These are phyloP conservation scores for Paratrypauchen microcephalus DNA, from an alignment of 2,797 vertebrate species.

Conservation along the genomic window DNA sequence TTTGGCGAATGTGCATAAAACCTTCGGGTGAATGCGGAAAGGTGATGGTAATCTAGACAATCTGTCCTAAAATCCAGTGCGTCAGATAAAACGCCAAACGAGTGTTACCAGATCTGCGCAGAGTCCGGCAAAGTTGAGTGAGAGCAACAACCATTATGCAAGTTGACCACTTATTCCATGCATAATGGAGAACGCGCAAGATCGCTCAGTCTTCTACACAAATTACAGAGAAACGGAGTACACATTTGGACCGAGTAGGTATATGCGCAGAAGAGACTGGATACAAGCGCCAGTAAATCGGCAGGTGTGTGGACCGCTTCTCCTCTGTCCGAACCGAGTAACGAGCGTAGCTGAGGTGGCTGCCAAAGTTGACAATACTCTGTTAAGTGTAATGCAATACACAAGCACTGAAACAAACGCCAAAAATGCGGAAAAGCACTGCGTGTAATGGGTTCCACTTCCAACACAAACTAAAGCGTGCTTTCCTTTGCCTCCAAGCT, in stretches of 20 bases:
- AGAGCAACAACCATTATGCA: constrained; percentile 60
- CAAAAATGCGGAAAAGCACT: neutral
- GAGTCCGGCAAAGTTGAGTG: constrained; percentile 42
- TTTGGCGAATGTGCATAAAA: constrained; percentile 16
- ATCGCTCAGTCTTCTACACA: constrained; percentile 1
- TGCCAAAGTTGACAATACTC: constrained; percentile 41
- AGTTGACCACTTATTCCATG: constrained; percentile 48
- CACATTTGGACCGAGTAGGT: neutral
- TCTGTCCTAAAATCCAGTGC: neutral
- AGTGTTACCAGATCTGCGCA: neutral
- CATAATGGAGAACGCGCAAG: constrained; percentile 46
- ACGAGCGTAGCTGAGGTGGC: constrained; percentile 58
- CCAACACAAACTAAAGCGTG: constrained; percentile 46
- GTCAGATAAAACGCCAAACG: neutral
- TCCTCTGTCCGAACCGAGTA: constrained; percentile 39
- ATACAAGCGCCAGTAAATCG: neutral
- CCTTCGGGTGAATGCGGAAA: neutral
- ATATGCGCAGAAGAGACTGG: neutral
- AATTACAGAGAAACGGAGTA: neutral
- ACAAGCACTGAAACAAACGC: constrained; percentile 32
- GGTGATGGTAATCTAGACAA: neutral
- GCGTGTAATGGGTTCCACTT: neutral
- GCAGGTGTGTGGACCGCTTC: constrained; percentile 56
- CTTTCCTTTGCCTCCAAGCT: constrained; percentile 17
- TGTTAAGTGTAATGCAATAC: constrained; percentile 9